Base-by-base conservation (phyloP, 2,888 invertebrate genomes). In the Acleris literana region DNA sequence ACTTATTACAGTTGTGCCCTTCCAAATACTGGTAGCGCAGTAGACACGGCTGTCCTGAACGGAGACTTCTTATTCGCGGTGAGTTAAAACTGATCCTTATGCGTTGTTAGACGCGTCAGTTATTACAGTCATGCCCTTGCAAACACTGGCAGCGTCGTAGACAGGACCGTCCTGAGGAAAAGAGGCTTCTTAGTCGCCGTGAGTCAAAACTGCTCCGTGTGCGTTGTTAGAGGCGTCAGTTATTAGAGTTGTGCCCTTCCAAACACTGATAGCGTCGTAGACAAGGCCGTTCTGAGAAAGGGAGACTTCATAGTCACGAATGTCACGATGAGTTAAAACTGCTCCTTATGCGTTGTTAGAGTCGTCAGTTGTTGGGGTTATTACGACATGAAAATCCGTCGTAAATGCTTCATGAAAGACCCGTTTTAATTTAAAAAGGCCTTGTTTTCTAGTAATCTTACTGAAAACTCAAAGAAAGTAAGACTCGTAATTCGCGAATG, bases 51-150 rank as follows among this genome's bases (percentile, higher is more conserved):
- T 2, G 99, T 99, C 0, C 94, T 99, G 71, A 97, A 97, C 78
- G 99, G 99, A 60, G 99, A 99, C 91, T 99, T 97, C 85, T 94
- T 99, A 48, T 93, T 99, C 51, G 97, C 97, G 89, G 97, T 97
- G 76, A 87, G 9, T 22, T n/a, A n/a, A 44, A 44, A 44, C 44
- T n/a, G n/a, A 1, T 44, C 16, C 44, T 2, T 44, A n/a, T 44
- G 44, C 44, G n/a, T 44, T 3, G 13, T 5, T n/a, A 9, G 18
- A 17, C 0, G 48, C 44, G n/a, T 44, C 44, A 7, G 25, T 25
- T 5, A n/a, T 16, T 46, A 46, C 0, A 3, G 2, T 22, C 3
- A 3, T 22, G 22, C 22, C 22, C 22, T 22, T 22, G 3, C 3
- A 4, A 4, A 22, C 22, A 22, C 22, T 22, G 22, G 22, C 3